Evolutionary conservation across 2,113 vertebrate genomes (phyloP).

Genomic region (Cygnus buccinator): DNA sequence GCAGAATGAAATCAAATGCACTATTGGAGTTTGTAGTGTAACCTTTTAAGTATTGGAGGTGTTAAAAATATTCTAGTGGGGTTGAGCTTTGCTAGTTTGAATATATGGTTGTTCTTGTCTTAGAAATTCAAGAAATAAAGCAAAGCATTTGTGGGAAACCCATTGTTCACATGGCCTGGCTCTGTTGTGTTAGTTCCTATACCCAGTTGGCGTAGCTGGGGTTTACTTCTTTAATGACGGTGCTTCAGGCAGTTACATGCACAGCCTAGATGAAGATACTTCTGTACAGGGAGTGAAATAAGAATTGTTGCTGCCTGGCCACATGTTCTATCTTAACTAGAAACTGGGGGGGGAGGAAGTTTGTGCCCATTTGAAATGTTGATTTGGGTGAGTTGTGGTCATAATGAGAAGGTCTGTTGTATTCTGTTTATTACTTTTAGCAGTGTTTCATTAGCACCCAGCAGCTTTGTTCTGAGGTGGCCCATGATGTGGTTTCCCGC

Average conservation of each 20-base stretch:
- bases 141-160: background rate
- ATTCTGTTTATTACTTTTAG: background rate
- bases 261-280: background rate
- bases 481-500: background rate
- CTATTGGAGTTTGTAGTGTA: background rate
- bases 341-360: background rate
- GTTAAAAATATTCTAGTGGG: background rate
- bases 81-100: background rate
- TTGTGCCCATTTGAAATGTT: background rate
- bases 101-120: background rate
- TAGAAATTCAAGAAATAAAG: background rate
- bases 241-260: fast-evolving
- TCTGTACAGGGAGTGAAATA: background rate
- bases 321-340: background rate
- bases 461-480: background rate
- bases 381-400: background rate
- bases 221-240: background rate
- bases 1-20: background rate
- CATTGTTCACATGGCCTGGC: background rate
- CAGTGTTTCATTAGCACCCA: background rate
- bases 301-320: background rate
- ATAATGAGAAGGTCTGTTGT: background rate
- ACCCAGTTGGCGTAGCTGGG: background rate
- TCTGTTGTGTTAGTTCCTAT: background rate
- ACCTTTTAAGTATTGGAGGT: background rate